phyloP scores from a whole-genome alignment of 2,888 invertebrate species.

The Dyspetes luteomarginatus region DNA sequence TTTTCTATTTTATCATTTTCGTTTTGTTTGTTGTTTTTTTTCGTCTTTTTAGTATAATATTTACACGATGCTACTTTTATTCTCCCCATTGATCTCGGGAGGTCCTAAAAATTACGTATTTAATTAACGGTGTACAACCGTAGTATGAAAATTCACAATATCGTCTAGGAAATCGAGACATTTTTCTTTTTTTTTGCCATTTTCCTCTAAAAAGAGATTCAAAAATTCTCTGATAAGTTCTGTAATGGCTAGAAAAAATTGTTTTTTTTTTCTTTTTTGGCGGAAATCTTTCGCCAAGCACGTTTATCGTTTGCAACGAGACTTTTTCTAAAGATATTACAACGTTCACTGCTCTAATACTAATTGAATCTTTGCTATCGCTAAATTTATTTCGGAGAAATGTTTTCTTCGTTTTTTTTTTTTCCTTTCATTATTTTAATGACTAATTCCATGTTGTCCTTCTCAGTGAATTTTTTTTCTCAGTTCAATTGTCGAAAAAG shows the following conservation, averaged over 20 bases:
- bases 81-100: constrained; percentile 30
- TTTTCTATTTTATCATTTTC: neutral
- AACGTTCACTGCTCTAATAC: constrained; percentile 53
- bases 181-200: constrained; percentile 10
- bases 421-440: neutral
- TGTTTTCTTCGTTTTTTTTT: neutral
- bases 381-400: constrained; percentile 36
- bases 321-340: constrained; percentile 29
- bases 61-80: constrained; percentile 45
- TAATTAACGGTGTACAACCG: constrained; percentile 48
- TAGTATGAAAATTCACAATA: constrained; percentile 60
- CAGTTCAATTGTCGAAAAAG: constrained; percentile 35
- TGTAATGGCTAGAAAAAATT: constrained; percentile 31
- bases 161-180: constrained; percentile 40
- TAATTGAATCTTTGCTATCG: constrained; percentile 36
- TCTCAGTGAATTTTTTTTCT: neutral
- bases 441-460: neutral
- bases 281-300: constrained; percentile 34
- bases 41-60: constrained; percentile 38
- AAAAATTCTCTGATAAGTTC: constrained; percentile 1
- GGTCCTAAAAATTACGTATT: constrained; percentile 51
- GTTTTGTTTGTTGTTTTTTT: neutral
- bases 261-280: constrained; percentile 18
- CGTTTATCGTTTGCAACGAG: constrained; percentile 32
- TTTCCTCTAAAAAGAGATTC: constrained; percentile 29